Percentiles rank a stretch among this genome's conserved stretches.
These are phyloP conservation scores for Melinaea menophilus DNA, from an alignment of 2,888 invertebrate species.

Conservation along the genomic window DNA sequence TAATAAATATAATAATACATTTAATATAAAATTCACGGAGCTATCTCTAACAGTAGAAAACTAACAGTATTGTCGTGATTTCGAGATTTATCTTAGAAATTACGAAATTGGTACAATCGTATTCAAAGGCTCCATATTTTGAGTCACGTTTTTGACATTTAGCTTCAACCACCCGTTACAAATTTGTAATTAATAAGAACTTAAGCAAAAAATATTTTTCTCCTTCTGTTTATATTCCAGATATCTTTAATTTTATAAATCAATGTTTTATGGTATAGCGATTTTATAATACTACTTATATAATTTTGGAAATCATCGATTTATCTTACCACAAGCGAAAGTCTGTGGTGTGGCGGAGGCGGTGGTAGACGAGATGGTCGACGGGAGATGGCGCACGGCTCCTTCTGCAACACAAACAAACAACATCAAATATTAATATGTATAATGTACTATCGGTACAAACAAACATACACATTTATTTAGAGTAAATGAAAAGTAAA, in stretches of 20 bases:
- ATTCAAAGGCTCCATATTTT: not conserved
- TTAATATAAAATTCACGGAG: too few relatives aligned
- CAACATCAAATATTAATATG: not conserved
- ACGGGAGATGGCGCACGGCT: slow-evolving; percentile 64
- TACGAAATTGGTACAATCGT: not conserved
- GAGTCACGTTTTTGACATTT: slow-evolving; percentile 1
- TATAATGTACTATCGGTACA: not conserved
- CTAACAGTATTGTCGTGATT: too few relatives aligned
- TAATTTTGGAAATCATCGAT: not conserved
- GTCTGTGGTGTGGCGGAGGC: slow-evolving; percentile 70
- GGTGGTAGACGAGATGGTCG: slow-evolving; percentile 72
- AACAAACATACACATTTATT: not conserved
- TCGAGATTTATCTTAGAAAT: not conserved
- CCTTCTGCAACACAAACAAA: slow-evolving; percentile 53
- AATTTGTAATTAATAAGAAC: too few relatives aligned
- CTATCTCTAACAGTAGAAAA: too few relatives aligned
- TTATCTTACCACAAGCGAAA: slow-evolving; percentile 68
- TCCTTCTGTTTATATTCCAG: too few relatives aligned
- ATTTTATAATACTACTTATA: not conserved
- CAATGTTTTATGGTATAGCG: slow-evolving; percentile 7
- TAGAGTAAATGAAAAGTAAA: not conserved
- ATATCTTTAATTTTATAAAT: slow-evolving; percentile 8
- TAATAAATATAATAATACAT: too few relatives aligned
- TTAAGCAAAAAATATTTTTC: too few relatives aligned
- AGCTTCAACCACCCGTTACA: not conserved